These are phyloP conservation scores for Trimorus sp. DNA, from an alignment of 2,888 invertebrate genomes.

Conservation along the genomic window DNA sequence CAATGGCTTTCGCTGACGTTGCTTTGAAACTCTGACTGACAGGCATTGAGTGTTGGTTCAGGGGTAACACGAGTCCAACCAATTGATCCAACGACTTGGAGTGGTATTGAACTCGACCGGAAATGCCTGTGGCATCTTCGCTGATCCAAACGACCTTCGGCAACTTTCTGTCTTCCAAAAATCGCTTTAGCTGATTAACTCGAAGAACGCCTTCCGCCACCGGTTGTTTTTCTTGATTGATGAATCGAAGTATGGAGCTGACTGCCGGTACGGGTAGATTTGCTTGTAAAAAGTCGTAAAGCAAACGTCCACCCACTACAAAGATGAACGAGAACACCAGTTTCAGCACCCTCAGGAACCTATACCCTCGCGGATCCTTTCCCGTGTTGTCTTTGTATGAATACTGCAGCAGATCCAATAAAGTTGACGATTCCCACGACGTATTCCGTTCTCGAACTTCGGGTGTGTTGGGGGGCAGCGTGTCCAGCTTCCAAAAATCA, in stretches of 20 bases:
- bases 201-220: constrained; percentile 16
- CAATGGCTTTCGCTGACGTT: too few relatives aligned
- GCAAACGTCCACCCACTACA: constrained; percentile 7
- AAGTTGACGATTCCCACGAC: constrained; percentile 24
- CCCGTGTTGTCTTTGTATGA: neutral
- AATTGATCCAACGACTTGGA: too few relatives aligned
- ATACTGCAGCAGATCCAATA: constrained; percentile 11
- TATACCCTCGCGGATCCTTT: constrained; percentile 3
- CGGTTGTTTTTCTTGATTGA: neutral
- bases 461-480: neutral
- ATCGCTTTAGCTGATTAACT: too few relatives aligned
- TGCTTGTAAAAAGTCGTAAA: constrained; percentile 10
- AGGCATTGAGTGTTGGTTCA: too few relatives aligned
- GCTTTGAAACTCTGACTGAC: too few relatives aligned
- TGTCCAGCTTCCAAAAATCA: constrained; percentile 5
- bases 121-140: too few relatives aligned
- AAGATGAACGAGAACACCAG: constrained; percentile 16
- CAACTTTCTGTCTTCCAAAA: too few relatives aligned
- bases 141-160: too few relatives aligned
- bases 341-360: constrained; percentile 8
- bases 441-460: neutral
- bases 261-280: constrained; percentile 6
- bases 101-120: too few relatives aligned
- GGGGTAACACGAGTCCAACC: too few relatives aligned
- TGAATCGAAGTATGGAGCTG: neutral